A percentile compares a stretch with the other conserved stretches of the same genome.
phyloP scores from a whole-genome alignment of 53 echinoderm and acorn worm genomes.

The Holothuria scabra region DNA sequence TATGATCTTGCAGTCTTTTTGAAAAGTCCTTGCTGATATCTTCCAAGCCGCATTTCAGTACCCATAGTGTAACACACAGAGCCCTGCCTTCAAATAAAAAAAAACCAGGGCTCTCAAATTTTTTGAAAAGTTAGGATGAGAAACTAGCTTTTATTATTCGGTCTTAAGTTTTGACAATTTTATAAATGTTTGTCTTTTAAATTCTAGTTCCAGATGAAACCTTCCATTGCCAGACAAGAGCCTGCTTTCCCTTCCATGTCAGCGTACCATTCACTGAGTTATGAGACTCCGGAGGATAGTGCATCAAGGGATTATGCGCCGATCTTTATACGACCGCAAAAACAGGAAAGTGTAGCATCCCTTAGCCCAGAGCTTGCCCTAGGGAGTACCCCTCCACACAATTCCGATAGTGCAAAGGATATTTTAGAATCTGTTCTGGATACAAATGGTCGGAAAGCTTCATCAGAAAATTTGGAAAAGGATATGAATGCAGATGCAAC shows the following conservation, averaged over 20 bases:
- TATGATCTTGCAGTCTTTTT: no score
- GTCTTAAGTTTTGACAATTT: no score
- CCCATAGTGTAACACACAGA: no score
- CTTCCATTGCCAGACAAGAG: conserved; percentile 23
- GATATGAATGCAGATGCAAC: neutral
- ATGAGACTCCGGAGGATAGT: neutral
- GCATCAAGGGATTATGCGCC: neutral
- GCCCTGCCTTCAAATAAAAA: no score
- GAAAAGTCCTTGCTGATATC: no score
- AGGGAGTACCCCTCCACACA: conserved; percentile 6
- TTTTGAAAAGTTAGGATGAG: no score
- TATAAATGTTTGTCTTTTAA: no score
- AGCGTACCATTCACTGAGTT: neutral
- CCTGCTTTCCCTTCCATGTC: neutral
- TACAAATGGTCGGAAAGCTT: neutral
- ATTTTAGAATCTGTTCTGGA: conserved; percentile 24
- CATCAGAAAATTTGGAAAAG: neutral
- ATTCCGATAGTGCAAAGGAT: conserved; percentile 6
- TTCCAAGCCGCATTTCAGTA: no score
- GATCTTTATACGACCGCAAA: neutral
- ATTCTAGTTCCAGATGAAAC: conserved; percentile 31
- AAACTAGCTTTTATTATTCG: no score
- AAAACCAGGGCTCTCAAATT: no score
- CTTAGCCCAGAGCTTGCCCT: conserved; percentile 33
- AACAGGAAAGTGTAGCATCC: neutral